Evolutionary conservation across 2,797 vertebrate genomes (phyloP).

Genomic region (Bovichtus diacanthus): DNA sequence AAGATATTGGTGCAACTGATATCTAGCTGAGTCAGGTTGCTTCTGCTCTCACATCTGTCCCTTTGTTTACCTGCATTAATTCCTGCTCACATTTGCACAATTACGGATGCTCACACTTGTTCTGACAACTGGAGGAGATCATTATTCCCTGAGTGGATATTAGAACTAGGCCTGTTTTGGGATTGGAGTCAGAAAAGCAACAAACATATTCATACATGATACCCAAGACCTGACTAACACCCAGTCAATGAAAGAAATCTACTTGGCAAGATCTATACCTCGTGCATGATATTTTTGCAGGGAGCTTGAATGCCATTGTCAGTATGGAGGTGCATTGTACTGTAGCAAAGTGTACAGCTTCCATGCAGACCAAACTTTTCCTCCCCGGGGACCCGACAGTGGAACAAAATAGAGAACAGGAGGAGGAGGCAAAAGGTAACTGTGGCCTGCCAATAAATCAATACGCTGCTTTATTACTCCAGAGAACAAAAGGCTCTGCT

Average conservation of each 20-base stretch:
- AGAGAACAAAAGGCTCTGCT: slow-evolving; percentile 84
- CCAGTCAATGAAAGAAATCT: slow-evolving; percentile 2
- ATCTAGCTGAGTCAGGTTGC: slow-evolving; percentile 6
- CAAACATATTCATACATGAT: slow-evolving; percentile 32
- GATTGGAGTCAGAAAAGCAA: slow-evolving; percentile 43
- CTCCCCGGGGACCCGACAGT: slow-evolving; percentile 41
- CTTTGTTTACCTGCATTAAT: slow-evolving; percentile 22
- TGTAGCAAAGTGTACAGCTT: slow-evolving; percentile 51
- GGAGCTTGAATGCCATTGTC: slow-evolving; percentile 51
- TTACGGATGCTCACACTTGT: slow-evolving; percentile 13
- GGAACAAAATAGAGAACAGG: slow-evolving; percentile 61
- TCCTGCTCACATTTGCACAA: slow-evolving; percentile 29
- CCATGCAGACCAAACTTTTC: slow-evolving; percentile 68
- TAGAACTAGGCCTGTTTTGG: not conserved
- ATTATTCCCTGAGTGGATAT: slow-evolving; percentile 13
- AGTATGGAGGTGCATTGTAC: slow-evolving; percentile 44
- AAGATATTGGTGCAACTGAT: not conserved
- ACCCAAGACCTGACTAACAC: not conserved
- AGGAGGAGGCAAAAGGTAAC: slow-evolving; percentile 81
- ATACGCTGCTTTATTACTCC: slow-evolving; percentile 86
- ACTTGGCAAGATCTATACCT: slow-evolving; percentile 45
- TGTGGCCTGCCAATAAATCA: slow-evolving; percentile 84
- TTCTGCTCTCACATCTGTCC: slow-evolving; percentile 33
- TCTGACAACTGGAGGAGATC: slow-evolving; percentile 11
- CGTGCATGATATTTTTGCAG: slow-evolving; percentile 37